Evolutionary conservation across 2,797 vertebrate species (phyloP), one percentile per base, ranked within the genome.

Genomic region (Leuciscus waleckii): DNA sequence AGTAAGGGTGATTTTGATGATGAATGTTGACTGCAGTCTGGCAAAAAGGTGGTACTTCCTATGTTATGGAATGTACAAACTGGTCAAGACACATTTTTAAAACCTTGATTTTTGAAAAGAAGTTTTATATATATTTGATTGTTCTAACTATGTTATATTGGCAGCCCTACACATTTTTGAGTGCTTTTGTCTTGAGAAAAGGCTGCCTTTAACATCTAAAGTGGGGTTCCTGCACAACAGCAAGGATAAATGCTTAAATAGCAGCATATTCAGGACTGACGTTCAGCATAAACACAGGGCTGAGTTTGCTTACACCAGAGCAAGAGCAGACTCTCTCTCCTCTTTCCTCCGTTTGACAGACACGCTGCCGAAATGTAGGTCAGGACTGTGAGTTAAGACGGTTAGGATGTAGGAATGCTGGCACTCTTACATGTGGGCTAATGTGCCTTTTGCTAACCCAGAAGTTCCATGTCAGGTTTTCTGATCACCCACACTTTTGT

Each of bases 391-490:
- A 87, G 87, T 92, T 92, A 88, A 92, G 89, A 88, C 80, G 86
- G 85, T 82, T 90, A 70, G 84, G 83, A 88, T 88, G 61, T 26
- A 65, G 67, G 54, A 88, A 87, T 79, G 82, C 86, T 83, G 77
- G 73, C 79, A 58, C 63, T 80, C 71, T 77, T 67, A 83, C 74
- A 29, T 51, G 76, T 68, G 82, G 14, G 84, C 56, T 85, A 61
- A 68, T 29, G 87, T 87, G 90, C 91, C 91, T 81, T 90, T 90
- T 89, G 69, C 81, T 43, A 46, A 70, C 89, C 84, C 70, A 37
- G n/a, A 89, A 63, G n/a, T 92, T 92, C 94, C 94, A 93, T 87
- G 91, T 93, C 95, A 89, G 95, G 93, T 90, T 95, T 96, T 96
- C 88, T 69, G 61, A 84, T 89, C 63, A 69, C 93, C 82, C 77